Evolutionary conservation across 2,888 invertebrate species (phyloP), one percentile per base, ranked within the genome.

Genomic region (Osmoderma eremita): DNA sequence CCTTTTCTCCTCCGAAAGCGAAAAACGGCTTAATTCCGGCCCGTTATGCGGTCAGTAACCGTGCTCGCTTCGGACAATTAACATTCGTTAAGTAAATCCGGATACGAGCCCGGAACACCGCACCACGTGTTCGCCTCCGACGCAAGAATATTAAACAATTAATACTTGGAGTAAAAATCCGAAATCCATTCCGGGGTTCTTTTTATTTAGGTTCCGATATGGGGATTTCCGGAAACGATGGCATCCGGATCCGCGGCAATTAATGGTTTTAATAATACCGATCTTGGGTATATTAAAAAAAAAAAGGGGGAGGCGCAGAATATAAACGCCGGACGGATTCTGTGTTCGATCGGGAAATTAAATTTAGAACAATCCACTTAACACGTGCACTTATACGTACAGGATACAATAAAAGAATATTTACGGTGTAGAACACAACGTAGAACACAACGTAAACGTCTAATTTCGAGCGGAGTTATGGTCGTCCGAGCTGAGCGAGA

Each of bases 1-100:
- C 18, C 30, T 61, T 61, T 61, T 45, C 42, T 61, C 42, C 17
- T 17, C 58, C 45, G 58, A 18, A 58, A 58, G n/a, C 58, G 42
- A 58, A 22, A 61, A 61, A 61, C 45, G 58, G 58, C 58, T 61
- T 61, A 61, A 61, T 45, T 61, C 38, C 15, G 18, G 58, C 45
- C 17, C 58, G 58, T 48, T 61, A 42, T 61, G 58, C 12, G 58
- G 58, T 61, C 30, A 36, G 24, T 15, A 38, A 36, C 53, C 58
- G 30, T 15, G 45, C n/a, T n/a, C 42, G 22, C 41, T 24, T 61
- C 45, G 15, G 58, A 61, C 80, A 81, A 81, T 81, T 81, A 81
- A 80, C 80, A 80, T 80, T 79, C 79, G 79, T 79, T 79, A 80
- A 81, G 79, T 78, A 80, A 81, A 81, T 80, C 80, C 80, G 77